Evolutionary conservation across 2,888 invertebrate genomes (phyloP).

Genomic region (Alcis repandata): DNA sequence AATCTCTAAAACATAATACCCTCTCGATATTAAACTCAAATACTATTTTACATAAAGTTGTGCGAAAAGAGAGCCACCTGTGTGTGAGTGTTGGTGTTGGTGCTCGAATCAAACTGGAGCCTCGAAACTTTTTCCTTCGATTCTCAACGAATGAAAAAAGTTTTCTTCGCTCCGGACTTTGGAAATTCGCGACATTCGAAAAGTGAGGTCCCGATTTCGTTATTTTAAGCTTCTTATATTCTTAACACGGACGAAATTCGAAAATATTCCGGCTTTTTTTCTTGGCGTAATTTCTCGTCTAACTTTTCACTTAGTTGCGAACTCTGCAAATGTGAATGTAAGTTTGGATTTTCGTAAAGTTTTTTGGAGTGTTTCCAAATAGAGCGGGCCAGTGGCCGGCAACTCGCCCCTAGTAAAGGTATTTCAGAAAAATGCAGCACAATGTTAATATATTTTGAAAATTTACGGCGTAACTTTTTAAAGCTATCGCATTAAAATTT

Average conservation of each 20-base stretch:
- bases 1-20: constrained; percentile 61
- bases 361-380: constrained; percentile 77
- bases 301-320: constrained; percentile 79
- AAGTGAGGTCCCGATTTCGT: constrained; percentile 65
- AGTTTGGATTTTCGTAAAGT: constrained; percentile 66
- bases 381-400: constrained; percentile 55
- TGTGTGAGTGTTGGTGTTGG: constrained; percentile 57
- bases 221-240: constrained; percentile 79
- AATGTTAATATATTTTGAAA: constrained; percentile 44
- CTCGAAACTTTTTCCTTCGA: constrained; percentile 55
- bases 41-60: constrained; percentile 67
- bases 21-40: constrained; percentile 62
- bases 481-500: constrained; percentile 48
- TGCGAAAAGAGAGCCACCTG: constrained; percentile 65
- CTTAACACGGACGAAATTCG: constrained; percentile 67
- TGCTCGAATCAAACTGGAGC: constrained; percentile 62
- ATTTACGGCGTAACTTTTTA: constrained; percentile 36
- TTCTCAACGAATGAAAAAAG: constrained; percentile 71
- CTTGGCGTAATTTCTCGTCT: constrained; percentile 70
- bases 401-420: constrained; percentile 39
- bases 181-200: constrained; percentile 58
- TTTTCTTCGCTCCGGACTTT: constrained; percentile 54
- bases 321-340: constrained; percentile 66
- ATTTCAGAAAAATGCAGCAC: constrained; percentile 51
- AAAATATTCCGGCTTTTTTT: constrained; percentile 58